These are phyloP conservation scores for Tillus elongatus DNA, from an alignment of 2,888 invertebrate species.

Conservation along the genomic window DNA sequence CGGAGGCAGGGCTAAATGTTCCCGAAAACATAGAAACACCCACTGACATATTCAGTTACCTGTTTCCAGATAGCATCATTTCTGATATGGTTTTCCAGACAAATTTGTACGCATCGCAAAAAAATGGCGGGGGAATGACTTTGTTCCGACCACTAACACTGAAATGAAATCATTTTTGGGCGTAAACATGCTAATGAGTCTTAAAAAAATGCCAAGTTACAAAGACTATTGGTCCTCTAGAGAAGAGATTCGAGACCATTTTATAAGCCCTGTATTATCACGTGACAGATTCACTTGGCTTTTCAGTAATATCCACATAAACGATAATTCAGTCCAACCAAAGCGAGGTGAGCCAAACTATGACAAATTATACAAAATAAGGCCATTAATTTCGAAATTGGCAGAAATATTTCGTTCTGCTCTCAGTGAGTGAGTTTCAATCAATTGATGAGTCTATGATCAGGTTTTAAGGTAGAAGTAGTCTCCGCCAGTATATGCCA, in stretches of 20 bases:
- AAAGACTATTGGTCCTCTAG: conserved; percentile 21
- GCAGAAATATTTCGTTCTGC: too few relatives aligned
- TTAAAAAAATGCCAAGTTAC: conserved; percentile 21
- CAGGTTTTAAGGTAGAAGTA: conserved; percentile 9
- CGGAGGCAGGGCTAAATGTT: too few relatives aligned
- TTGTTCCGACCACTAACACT: conserved; percentile 13
- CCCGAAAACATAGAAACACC: too few relatives aligned
- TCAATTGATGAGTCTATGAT: conserved; percentile 9
- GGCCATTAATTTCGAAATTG: conserved; percentile 17
- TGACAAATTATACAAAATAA: conserved; percentile 23
- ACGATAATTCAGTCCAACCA: conserved; percentile 20
- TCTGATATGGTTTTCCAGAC: conserved; percentile 21
- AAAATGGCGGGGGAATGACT: conserved; percentile 12
- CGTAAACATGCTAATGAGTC: conserved; percentile 24
- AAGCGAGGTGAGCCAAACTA: conserved; percentile 16
- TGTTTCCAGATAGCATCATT: too few relatives aligned
- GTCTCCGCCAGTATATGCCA: conserved; percentile 23
- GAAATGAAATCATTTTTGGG: conserved; percentile 20
- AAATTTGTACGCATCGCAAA: conserved; percentile 20
- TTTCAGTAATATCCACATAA: conserved; percentile 21
- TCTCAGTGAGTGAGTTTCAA: neutral
- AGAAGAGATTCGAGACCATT: conserved; percentile 17
- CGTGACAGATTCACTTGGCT: conserved; percentile 19
- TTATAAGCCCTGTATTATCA: conserved; percentile 17
- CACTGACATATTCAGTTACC: too few relatives aligned